Base-by-base conservation (phyloP, 2,797 vertebrate genomes). In the Dryobates pubescens region DNA sequence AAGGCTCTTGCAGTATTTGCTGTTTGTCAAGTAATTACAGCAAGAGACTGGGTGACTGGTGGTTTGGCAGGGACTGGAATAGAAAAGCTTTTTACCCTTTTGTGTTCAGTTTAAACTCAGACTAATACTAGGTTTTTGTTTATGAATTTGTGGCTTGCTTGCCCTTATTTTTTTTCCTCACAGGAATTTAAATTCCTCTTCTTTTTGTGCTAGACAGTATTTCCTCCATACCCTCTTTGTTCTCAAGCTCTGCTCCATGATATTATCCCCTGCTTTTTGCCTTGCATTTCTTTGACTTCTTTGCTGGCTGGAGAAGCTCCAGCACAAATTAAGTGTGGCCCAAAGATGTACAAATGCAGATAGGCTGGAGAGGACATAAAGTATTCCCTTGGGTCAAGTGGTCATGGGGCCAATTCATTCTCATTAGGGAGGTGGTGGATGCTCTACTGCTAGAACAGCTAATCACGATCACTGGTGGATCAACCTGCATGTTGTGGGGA, bases 181-280 rank as follows among this genome's bases (percentile, higher is more conserved):
- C 15, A 95, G 76, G 76, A 94, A 75, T 89, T 69, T 8, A 2
- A 74, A 75, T 95, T 92, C 70, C 47, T 90, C 87, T 92, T 89
- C 77, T 77, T 82, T 23, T 62, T 59, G 5, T 38, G 18, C 72
- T 47, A 7, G 84, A 4, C 61, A 82, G 11, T 53, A 12, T 89
- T 94, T 95, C 53, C 38, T 82, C 63, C 56, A 7, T 53, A 47
- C n/a, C 62, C 47, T 82, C 68, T 71, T 80, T 71, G 69, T 92
- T 93, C 84, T 85, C 76, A 59, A 53, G 58, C 78, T 24, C 59
- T 88, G 0, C 71, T 82, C 43, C 34, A 4, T 34, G 9, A 11
- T 78, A 16, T 26, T 75, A 53, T 70, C 26, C 51, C 17, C 8
- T 89, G 49, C 17, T 87, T 82, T 88, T 82, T 88, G 67, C 65